A percentile compares a stretch with the other conserved stretches of the same genome.
Conservation (phyloP, 2,113 vertebrate genomes). For the Nesogale talazaci region DNA sequence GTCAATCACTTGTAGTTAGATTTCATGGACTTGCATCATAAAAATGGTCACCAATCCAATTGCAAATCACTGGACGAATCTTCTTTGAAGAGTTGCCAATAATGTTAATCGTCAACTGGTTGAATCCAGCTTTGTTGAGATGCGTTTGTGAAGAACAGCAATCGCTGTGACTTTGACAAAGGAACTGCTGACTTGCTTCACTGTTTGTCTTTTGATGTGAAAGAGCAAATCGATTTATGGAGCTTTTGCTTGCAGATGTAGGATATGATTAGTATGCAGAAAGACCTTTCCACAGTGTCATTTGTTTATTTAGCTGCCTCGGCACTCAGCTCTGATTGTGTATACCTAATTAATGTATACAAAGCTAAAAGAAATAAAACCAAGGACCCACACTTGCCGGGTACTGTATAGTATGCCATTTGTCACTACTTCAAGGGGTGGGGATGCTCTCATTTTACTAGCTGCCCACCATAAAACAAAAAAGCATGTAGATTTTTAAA, state of each 20-base stretch:
- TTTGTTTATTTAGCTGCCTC: constrained; percentile 93
- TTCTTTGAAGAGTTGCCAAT: constrained; percentile 98
- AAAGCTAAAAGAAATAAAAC: constrained; percentile 88
- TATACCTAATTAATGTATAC: constrained; percentile 91
- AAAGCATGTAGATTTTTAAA: constrained; percentile 72
- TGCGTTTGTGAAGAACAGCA: constrained; percentile 95
- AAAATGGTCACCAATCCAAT: constrained; percentile 91
- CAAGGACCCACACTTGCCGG: constrained; percentile 79
- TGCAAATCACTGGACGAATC: constrained; percentile 94
- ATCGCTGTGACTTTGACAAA: constrained; percentile 99
- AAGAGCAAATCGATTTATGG: constrained; percentile 99
- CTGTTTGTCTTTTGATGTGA: constrained; percentile 99
- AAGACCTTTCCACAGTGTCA: constrained; percentile 91
- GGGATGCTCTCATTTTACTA: constrained; percentile 78
- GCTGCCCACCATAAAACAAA: constrained; percentile 54
- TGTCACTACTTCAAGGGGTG: constrained; percentile 50
- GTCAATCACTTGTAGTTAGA: constrained; percentile 88
- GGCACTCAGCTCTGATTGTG: constrained; percentile 89
- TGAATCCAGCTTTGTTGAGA: constrained; percentile 93
- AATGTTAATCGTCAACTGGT: constrained; percentile 97
- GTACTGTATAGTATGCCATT: constrained; percentile 82
- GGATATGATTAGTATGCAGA: constrained; percentile 97
- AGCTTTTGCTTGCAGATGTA: constrained; percentile 93
- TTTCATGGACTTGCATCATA: constrained; percentile 88
- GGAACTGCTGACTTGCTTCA: constrained; percentile 99